Base-by-base conservation (phyloP, 2,888 invertebrate genomes). In the Patella ulyssiponensis region DNA sequence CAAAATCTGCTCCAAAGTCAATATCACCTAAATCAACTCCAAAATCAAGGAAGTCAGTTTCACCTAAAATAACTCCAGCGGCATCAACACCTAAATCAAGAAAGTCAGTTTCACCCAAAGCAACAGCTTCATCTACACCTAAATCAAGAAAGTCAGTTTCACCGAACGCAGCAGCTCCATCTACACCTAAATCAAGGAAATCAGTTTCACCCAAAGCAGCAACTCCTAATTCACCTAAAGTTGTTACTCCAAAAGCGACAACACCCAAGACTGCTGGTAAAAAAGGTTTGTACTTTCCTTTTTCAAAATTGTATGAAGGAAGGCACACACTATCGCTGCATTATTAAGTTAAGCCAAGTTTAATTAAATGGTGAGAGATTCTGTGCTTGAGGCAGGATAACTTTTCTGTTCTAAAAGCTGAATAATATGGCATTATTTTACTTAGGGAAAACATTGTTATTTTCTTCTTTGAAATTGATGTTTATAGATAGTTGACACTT, bases 1-100 rank as follows among this genome's bases (percentile, higher is more conserved):
- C 81, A 51, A 73, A 64, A 71, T 75, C 77, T 52, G 76, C 74
- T 52, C 77, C 79, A 11, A 80, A 81, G 71, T 58, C 69, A 17
- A 54, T 23, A 1, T 71, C 77, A 72, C 70, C 74, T 27, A 75
- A 54, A 69, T 15, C 78, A 51, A 12, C 74, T 20, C 70, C 74
- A 15, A 76, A n/a, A 23, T 51, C 79, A 20, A 73, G 33, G 11
- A 73, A 58, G 53, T 51, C 54, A 52, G 76, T 33, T 58, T 58
- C 79, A n/a, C 79, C 77, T 17, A 79, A 76, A 70, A 2, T 52
- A 14, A 17, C 54, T 17, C 33, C 71, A 23, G 23, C 64, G 27
- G 56, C 69, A 72, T 53, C 51, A 20, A 74, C 56, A 20, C 64
- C 77, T 53, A 74, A 73, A 64, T 72, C 77, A 69, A 71, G 74